phyloP scores from a whole-genome alignment of 2,797 vertebrate genomes.

The Pipistrellus nathusii region DNA sequence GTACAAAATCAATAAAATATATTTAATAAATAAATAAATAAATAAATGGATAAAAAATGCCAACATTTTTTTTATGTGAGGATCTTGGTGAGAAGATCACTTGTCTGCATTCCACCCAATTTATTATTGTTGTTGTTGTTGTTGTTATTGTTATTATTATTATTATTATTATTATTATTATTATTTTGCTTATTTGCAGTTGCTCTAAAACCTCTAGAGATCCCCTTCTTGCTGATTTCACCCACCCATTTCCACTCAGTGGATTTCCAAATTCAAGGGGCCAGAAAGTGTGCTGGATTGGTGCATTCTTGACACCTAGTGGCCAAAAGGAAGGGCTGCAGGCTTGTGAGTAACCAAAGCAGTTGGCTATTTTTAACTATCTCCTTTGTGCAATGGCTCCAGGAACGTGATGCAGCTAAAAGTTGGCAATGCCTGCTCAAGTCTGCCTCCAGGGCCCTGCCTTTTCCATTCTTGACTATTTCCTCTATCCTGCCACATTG shows the following conservation, averaged over 20 bases:
- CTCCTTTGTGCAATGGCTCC: not conserved
- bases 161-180: too few relatives aligned
- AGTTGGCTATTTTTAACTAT: not conserved
- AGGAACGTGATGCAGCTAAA: fast-evolving
- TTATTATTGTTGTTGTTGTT: not conserved
- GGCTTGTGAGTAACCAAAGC: not conserved
- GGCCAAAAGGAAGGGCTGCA: constrained; percentile 52
- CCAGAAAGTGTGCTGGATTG: not conserved
- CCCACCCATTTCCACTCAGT: not conserved
- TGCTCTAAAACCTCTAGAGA: not conserved
- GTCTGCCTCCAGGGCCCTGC: not conserved
- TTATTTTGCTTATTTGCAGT: not conserved
- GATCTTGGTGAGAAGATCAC: not conserved
- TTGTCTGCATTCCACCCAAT: not conserved
- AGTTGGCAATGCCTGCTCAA: not conserved
- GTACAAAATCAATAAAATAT: too few relatives aligned
- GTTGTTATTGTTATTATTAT: too few relatives aligned
- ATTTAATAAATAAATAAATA: too few relatives aligned
- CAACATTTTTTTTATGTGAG: not conserved
- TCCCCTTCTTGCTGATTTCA: not conserved
- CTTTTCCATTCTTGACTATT: not conserved
- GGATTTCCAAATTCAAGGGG: not conserved
- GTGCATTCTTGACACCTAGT: not conserved
- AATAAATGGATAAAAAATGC: not conserved
- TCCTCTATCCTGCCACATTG: not conserved